Evolutionary conservation across 2,888 invertebrate species (phyloP), one percentile per base, ranked within the genome.

Genomic region (Cremastobaeus sp.): DNA sequence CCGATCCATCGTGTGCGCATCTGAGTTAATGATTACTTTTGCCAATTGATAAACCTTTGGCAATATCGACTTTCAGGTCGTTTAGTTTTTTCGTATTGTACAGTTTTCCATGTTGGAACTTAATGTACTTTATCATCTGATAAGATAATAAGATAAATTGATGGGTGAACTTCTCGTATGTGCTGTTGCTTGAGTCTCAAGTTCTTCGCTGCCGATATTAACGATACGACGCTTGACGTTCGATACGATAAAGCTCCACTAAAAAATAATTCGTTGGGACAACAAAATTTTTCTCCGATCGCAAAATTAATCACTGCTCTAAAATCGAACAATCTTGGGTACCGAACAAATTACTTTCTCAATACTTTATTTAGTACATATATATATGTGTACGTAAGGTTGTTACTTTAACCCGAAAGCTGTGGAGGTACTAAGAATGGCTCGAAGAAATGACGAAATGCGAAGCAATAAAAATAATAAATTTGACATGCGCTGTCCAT

Each of bases 111-210:
- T 37, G 57, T 37, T 52, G 62, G 68, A 74, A 69, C 68, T 64
- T 69, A 69, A 43, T 37, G 64, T 69, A 74, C 68, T 69, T 74
- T 64, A 74, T 64, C 74, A 48, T 59, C 55, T 64, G 74, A 74
- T 74, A 69, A 64, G 35, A 62, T 59, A 68, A 74, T 68, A 73
- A 73, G 73, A 68, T 66, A 73, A 73, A 73, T 68, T 68, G 73
- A 64, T 68, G 73, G 62, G 62, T 68, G 68, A 73, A 73, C 64
- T 73, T 73, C 68, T 73, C 73, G 66, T 73, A 62, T 60, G 62
- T 66, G 59, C 45, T 55, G 64, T 62, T 73, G 68, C 73, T 73
- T 74, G 74, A 69, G 68, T 69, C 68, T 34, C 69, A 45, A 74
- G 57, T 48, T 43, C 64, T 55, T 64, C 55, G 60, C 54, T 18